phyloP scores from a whole-genome alignment of 2,888 invertebrate genomes.

The Drosophila ezoana region DNA sequence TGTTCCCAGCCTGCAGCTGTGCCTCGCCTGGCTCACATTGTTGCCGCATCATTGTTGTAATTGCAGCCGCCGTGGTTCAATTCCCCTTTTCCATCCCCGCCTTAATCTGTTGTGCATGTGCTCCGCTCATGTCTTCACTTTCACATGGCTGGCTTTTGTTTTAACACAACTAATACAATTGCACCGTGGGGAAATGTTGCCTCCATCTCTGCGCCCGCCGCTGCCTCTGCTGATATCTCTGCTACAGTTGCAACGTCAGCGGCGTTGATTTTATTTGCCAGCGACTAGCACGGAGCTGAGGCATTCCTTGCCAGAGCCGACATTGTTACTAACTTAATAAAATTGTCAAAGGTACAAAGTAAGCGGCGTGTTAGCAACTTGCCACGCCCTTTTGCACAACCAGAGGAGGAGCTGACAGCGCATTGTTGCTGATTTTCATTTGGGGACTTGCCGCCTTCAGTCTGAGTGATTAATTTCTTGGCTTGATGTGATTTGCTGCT shows the following conservation, averaged over 20 bases:
- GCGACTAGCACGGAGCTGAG: slow-evolving; percentile 20
- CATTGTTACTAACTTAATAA: slow-evolving; percentile 77
- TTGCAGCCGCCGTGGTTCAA: slow-evolving; percentile 58
- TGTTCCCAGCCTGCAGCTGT: slow-evolving; percentile 23
- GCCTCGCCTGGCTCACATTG: slow-evolving; percentile 48
- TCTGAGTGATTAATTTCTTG: slow-evolving; percentile 77
- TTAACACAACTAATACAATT: slow-evolving; percentile 80
- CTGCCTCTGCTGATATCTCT: slow-evolving; percentile 19
- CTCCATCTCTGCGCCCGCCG: slow-evolving; percentile 13
- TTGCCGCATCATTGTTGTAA: slow-evolving; percentile 77
- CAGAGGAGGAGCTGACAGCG: slow-evolving; percentile 23
- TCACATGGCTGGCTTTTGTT: slow-evolving; percentile 77
- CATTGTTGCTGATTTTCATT: slow-evolving; percentile 72
- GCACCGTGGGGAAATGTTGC: slow-evolving; percentile 74
- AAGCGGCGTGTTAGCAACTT: slow-evolving; percentile 71
- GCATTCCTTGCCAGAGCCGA: slow-evolving; percentile 28
- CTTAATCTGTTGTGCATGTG: slow-evolving; percentile 44
- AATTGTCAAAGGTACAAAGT: slow-evolving; percentile 78
- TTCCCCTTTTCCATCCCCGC: not conserved
- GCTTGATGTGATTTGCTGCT: slow-evolving; percentile 72
- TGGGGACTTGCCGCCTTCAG: slow-evolving; percentile 61
- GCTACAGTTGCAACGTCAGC: slow-evolving; percentile 50
- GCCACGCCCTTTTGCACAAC: slow-evolving; percentile 17
- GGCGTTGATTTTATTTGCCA: slow-evolving; percentile 77
- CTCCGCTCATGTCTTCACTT: slow-evolving; percentile 53